Evolutionary conservation across 2,113 vertebrate genomes (phyloP).

Genomic region (Nerophis lumbriciformis): DNA sequence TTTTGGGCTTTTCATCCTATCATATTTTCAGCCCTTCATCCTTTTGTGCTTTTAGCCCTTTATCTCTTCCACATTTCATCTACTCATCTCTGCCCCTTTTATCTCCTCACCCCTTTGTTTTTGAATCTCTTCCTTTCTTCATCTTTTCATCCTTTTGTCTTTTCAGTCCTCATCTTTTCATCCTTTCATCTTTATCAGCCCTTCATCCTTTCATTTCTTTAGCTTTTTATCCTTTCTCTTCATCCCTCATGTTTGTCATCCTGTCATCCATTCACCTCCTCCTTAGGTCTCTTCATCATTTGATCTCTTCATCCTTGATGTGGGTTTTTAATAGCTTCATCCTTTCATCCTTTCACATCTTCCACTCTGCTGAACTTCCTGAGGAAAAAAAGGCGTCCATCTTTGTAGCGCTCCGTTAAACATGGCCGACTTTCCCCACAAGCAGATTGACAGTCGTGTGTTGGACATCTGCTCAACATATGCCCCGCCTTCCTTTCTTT

Average conservation of each 20-base stretch:
- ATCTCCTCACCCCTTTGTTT: no score
- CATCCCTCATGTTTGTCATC: not conserved
- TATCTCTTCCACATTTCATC: no score
- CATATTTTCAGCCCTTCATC: no score
- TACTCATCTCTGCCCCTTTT: no score
- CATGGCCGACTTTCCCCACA: not conserved
- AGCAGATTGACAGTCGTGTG: constrained; percentile 47
- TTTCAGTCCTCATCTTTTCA: not conserved
- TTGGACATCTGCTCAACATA: constrained; percentile 73
- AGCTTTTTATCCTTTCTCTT: no score
- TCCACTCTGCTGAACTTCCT: constrained; percentile 2
- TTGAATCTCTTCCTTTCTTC: no score
- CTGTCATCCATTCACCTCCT: not conserved
- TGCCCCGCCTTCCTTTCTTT: constrained; percentile 33
- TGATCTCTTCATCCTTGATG: not conserved
- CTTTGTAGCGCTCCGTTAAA: constrained; percentile 12
- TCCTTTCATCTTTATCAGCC: not conserved
- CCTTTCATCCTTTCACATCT: not conserved
- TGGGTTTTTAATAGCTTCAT: no score
- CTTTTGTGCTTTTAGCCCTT: no score
- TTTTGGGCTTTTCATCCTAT: no score
- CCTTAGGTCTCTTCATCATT: not conserved
- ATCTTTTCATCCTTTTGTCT: no score
- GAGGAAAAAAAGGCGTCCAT: constrained; percentile 6
- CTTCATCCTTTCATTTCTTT: no score